Base-by-base conservation (phyloP, 1,140 invertebrate species). In the Drosophila subobscura region DNA sequence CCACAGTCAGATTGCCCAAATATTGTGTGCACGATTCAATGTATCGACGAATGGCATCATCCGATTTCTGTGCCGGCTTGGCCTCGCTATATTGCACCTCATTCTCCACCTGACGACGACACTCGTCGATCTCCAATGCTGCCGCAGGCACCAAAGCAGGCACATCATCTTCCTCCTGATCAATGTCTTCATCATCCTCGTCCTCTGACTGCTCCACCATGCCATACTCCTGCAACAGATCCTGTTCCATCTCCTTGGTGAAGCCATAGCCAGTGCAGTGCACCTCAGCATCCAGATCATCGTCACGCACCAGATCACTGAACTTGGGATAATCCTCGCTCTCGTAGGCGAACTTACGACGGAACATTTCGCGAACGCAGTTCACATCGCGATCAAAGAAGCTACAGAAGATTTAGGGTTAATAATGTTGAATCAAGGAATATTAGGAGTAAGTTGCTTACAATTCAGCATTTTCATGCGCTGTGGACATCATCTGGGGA, bases 401-500 rank as follows among this genome's bases (percentile, higher is more conserved):
- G 86, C 95, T 96, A 72, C 4, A 80, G 89, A n/a, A 7, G 22
- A 46, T 6, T 14, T 4, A 7, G 4, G 1, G 4, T 1, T 29
- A 46, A 27, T 12, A 2, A 42, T 20, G 20, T 2, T 44, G 1
- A 1, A 33, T n/a, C 1, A 23, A 8, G 5, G 10, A 51, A 45
- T 3, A 29, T 7, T 40, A 8, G 4, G 8, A 44, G 2, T 49
- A 20, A 29, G 10, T 2, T 23, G 0, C 94, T 94, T 92, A 97
- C 94, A 95, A 95, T 94, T 98, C 94, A 33, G 98, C 98, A 93
- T 99, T 98, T 16, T 93, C 91, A 93, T 99, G 98, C 47, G 95
- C 95, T 0, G 96, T 99, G 5, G 98, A 99, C 44, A 99, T 94
- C 98, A 99, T 99, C 93, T 99, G 99, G 2, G 99, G 99, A 92